Evolutionary conservation across 1,140 invertebrate genomes (phyloP).

Genomic region (Cyphomyrmex costatus): DNA sequence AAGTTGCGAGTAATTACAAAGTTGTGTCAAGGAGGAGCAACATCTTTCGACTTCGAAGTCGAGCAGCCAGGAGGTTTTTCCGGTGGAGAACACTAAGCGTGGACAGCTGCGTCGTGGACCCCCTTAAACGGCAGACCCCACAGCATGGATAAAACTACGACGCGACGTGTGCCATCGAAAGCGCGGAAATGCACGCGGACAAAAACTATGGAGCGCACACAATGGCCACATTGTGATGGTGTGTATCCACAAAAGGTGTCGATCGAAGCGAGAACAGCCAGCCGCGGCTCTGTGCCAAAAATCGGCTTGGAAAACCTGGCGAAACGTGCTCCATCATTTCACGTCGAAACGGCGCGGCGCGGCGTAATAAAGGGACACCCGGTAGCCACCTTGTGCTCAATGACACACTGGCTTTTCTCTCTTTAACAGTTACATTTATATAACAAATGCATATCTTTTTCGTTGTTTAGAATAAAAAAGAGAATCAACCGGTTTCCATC

Average conservation of each 20-base stretch:
- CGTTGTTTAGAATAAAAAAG: slow-evolving; percentile 9
- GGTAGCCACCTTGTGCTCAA: slow-evolving; percentile 23
- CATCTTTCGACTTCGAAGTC: slow-evolving; percentile 37
- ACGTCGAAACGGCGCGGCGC: slow-evolving; percentile 8
- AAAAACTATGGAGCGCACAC: slow-evolving; percentile 80
- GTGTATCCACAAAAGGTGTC: slow-evolving; percentile 75
- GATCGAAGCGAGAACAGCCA: slow-evolving; percentile 49
- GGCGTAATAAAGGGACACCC: slow-evolving; percentile 51
- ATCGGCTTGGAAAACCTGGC: slow-evolving; percentile 44
- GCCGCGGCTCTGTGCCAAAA: slow-evolving; percentile 56
- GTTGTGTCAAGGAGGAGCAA: not conserved
- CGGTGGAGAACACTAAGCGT: slow-evolving; percentile 53
- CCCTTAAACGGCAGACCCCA: slow-evolving; percentile 57
- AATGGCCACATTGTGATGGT: slow-evolving; percentile 82
- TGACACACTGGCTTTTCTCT: slow-evolving; percentile 31
- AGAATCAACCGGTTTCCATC: slow-evolving; percentile 1
- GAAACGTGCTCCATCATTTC: slow-evolving; percentile 73
- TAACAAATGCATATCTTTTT: slow-evolving; percentile 48
- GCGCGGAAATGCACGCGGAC: slow-evolving; percentile 70
- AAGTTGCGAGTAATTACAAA: slow-evolving; percentile 23
- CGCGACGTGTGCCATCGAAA: slow-evolving; percentile 67
- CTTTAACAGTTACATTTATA: slow-evolving; percentile 42
- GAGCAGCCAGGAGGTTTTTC: slow-evolving; percentile 12
- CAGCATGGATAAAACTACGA: slow-evolving; percentile 49
- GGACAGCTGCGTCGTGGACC: slow-evolving; percentile 74